These are phyloP conservation scores for Catostomus latipinnis DNA, from an alignment of 2,797 vertebrate species.

Conservation along the genomic window DNA sequence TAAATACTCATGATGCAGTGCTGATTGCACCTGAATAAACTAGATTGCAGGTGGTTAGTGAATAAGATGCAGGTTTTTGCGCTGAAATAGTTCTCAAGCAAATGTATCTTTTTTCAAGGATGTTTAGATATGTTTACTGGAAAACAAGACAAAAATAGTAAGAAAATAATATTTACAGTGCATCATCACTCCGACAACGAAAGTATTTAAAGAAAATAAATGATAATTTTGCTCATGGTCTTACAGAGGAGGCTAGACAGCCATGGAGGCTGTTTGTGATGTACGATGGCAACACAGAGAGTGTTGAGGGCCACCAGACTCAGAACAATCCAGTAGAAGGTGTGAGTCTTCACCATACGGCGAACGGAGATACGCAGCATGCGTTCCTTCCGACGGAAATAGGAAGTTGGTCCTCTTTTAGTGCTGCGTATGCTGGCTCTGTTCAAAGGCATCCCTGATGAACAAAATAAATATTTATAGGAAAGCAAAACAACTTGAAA, in stretches of 20 bases:
- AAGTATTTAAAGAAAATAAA: too few species aligned
- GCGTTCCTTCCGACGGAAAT: constrained; percentile 92
- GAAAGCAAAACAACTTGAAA: not conserved
- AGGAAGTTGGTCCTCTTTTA: constrained; percentile 89
- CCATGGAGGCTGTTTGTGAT: constrained; percentile 94
- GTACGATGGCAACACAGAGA: constrained; percentile 95
- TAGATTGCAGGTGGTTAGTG: too few species aligned
- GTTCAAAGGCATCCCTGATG: constrained; percentile 86
- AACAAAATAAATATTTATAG: not conserved
- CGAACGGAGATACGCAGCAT: constrained; percentile 94
- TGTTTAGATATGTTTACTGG: too few species aligned
- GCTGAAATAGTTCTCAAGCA: too few species aligned
- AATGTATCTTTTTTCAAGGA: too few species aligned
- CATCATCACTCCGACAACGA: too few species aligned
- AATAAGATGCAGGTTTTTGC: too few species aligned
- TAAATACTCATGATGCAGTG: too few species aligned
- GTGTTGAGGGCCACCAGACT: constrained; percentile 96
- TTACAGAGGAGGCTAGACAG: constrained; percentile 95
- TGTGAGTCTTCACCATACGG: constrained; percentile 96
- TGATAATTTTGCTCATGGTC: constrained; percentile 60
- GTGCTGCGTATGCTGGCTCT: constrained; percentile 90
- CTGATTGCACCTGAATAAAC: too few species aligned
- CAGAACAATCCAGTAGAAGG: constrained; percentile 97
- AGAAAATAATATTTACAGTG: too few species aligned
- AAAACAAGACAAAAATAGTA: too few species aligned